Evolutionary conservation across 2,888 invertebrate genomes (phyloP).

Genomic region (Tiliacea aurago): DNA sequence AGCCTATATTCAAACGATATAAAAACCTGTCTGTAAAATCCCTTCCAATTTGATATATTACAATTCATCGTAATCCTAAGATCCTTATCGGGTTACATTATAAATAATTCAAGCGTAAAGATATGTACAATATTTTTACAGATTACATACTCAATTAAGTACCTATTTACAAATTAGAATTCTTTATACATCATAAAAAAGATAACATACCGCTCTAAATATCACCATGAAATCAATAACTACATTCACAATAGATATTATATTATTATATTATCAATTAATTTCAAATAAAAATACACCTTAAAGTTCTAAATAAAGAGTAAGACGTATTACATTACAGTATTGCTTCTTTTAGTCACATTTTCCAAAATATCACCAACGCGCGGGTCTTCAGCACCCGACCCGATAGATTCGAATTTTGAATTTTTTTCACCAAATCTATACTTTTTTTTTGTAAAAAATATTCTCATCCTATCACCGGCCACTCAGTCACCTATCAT

Average conservation of each 20-base stretch:
- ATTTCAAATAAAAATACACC: constrained; percentile 85
- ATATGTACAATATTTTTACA: constrained; percentile 91
- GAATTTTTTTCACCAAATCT: constrained; percentile 68
- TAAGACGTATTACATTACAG: constrained; percentile 93
- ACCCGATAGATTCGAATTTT: constrained; percentile 72
- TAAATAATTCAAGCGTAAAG: constrained; percentile 90
- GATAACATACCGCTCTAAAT: constrained; percentile 89
- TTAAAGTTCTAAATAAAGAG: constrained; percentile 88
- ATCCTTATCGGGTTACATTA: constrained; percentile 84
- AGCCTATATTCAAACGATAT: constrained; percentile 31
- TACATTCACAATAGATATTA: constrained; percentile 89
- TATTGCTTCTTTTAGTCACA: constrained; percentile 94
- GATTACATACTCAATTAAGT: constrained; percentile 87
- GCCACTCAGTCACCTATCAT: constrained; percentile 87
- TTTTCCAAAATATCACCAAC: constrained; percentile 92
- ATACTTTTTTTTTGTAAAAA: constrained; percentile 84
- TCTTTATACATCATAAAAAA: constrained; percentile 90
- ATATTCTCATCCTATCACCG: constrained; percentile 86
- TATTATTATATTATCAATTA: constrained; percentile 82
- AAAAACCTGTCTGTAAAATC: constrained; percentile 48
- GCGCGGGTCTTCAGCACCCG: constrained; percentile 71
- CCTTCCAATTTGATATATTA: constrained; percentile 72
- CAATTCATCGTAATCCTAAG: constrained; percentile 78
- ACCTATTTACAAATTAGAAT: constrained; percentile 91
- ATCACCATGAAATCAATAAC: constrained; percentile 90